Evolutionary conservation across 2,797 vertebrate genomes (phyloP).

Genomic region (Chromobotia macracanthus): DNA sequence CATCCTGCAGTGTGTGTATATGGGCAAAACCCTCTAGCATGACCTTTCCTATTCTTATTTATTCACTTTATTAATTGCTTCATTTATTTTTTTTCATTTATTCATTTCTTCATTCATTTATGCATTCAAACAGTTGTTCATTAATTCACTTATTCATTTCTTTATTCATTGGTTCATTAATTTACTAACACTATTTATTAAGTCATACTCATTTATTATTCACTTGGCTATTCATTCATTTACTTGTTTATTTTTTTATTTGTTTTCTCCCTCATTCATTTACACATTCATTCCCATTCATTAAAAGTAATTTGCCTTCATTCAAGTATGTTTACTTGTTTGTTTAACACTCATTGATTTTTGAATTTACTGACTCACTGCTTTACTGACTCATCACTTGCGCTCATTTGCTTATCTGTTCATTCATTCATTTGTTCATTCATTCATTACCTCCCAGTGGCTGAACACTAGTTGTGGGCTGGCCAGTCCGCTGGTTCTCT

Average conservation of each 20-base stretch:
- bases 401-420: background rate
- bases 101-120: background rate
- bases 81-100: background rate
- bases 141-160: background rate
- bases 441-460: slow-evolving; percentile 92
- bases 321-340: background rate
- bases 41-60: background rate
- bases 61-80: background rate
- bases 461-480: slow-evolving; percentile 97
- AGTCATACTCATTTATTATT: background rate
- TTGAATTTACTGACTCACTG: background rate
- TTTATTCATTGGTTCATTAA: background rate
- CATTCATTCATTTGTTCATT: background rate
- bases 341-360: background rate
- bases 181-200: background rate
- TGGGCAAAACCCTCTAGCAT: too few species aligned
- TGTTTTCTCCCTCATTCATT: background rate
- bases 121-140: background rate
- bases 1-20: too few species aligned
- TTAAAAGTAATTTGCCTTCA: too few species aligned
- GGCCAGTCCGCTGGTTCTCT: slow-evolving; percentile 94
- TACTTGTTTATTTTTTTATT: background rate
- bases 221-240: background rate
- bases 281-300: background rate
- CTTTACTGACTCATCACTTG: background rate